These are phyloP conservation scores for Cyprichromis sp. DNA, from an alignment of 2,113 vertebrate species.

Conservation along the genomic window DNA sequence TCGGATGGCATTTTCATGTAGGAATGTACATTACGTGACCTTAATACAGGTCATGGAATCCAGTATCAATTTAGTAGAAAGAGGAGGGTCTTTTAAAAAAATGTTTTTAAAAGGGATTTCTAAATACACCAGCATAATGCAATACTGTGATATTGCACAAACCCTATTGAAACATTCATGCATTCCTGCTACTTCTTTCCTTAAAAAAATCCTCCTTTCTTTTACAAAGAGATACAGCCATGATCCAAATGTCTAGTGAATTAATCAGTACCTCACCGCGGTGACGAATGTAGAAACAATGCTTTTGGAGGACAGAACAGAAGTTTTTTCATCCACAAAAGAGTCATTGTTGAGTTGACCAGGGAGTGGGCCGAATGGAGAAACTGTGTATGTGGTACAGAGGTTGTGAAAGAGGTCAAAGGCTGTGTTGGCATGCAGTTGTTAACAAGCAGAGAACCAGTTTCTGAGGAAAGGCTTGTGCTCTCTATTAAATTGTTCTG, in stretches of 20 bases:
- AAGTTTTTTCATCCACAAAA: constrained; percentile 52
- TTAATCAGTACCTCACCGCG: constrained; percentile 16
- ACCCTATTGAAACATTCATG: not conserved
- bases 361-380: constrained; percentile 40
- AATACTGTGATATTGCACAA: not conserved
- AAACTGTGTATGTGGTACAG: constrained; percentile 46
- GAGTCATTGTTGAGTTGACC: constrained; percentile 56
- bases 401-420: constrained; percentile 6
- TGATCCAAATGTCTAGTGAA: constrained; percentile 25
- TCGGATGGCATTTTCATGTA: not conserved
- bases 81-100: not conserved
- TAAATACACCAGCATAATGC: not conserved
- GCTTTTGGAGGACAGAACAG: constrained; percentile 38
- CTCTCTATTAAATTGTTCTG: not conserved
- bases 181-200: not conserved
- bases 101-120: not conserved
- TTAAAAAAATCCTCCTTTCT: not conserved
- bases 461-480: not conserved
- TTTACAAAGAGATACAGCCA: not conserved
- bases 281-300: constrained; percentile 63
- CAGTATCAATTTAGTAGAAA: not conserved
- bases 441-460: not conserved
- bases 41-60: not conserved
- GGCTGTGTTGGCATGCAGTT: not conserved
- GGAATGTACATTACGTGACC: not conserved